Base-by-base conservation (phyloP, 2,113 vertebrate species). In the Morone saxatilis region DNA sequence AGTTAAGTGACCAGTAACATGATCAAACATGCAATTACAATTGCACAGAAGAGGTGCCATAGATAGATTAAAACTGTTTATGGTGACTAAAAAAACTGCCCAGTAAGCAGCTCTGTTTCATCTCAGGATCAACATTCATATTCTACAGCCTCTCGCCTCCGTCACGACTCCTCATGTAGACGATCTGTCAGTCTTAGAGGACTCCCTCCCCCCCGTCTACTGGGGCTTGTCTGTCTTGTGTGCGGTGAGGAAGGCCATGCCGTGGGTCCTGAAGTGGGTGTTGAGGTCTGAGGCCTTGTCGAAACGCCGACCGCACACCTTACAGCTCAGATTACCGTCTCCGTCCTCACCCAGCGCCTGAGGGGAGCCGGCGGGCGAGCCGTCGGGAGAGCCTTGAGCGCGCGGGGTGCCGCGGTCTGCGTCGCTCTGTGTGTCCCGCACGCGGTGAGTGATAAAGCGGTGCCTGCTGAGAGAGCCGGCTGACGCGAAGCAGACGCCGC, bases 251-350 rank as follows among this genome's bases (percentile, higher is more conserved):
- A 99, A 99, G 10, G 97, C 97, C 97, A 98, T 98, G 40, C 97
- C 97, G 0, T 99, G 97, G n/a, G 97, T 99, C 84, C 97, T 95
- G 95, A 99, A 97, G 86, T 99, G 97, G 3, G 97, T 98, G 94
- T 97, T 98, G 86, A 98, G 96, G 93, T 97, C 96, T 16, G 97
- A 94, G 36, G 96, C 96, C n/a, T 94, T 97, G 93, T 99, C 96
- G 20, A 97, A 98, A 63, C 93, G 87, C 6, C 96, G 96, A 53
- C 97, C 96, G 8, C 97, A 99, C 17, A 98, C 97, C 71, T 94
- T 96, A 86, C 96, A 98, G 65, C 91, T 85, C 76, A 97, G 85
- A 0, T 94, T 94, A 0, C 95, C 96, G 0, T 96, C 96, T 0
- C 89, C 93, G 1, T 95, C 89, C 9, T 94, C 93, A 0, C 86